phyloP scores from a whole-genome alignment of 2,888 invertebrate genomes.

The Dicyrtoma fusca region DNA sequence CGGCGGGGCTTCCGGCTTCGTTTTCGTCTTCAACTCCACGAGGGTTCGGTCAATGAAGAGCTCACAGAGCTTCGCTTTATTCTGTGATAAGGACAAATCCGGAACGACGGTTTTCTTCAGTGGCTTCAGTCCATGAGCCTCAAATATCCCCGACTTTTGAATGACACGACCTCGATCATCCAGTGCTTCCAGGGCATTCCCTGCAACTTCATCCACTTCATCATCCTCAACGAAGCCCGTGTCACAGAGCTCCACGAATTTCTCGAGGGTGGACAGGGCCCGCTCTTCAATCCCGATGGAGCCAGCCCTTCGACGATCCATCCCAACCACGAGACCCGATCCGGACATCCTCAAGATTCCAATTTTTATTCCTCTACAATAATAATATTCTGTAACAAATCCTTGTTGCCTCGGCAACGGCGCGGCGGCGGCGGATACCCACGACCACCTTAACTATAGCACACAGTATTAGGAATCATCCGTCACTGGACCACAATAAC shows the following conservation, averaged over 20 bases:
- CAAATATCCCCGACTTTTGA: not conserved
- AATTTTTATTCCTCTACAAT: not conserved
- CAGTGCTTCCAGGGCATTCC: constrained; percentile 24
- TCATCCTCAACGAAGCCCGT: constrained; percentile 38
- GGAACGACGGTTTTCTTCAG: constrained; percentile 41
- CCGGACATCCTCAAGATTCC: constrained; percentile 41
- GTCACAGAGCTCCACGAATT: constrained; percentile 54
- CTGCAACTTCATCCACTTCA: constrained; percentile 48
- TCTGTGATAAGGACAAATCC: constrained; percentile 34
- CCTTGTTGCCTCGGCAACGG: not conserved
- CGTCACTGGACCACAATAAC: too few species aligned
- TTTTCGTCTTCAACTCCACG: constrained; percentile 43
- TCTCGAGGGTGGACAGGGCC: constrained; percentile 52
- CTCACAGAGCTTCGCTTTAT: constrained; percentile 51
- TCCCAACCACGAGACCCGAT: constrained; percentile 44
- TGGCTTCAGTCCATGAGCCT: constrained; percentile 19
- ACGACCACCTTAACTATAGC: not conserved
- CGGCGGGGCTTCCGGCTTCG: constrained; percentile 8
- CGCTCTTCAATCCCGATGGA: constrained; percentile 54
- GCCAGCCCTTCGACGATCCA: constrained; percentile 48
- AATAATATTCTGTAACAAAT: too few species aligned
- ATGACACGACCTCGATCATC: constrained; percentile 20
- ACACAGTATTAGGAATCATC: too few species aligned
- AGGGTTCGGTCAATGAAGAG: constrained; percentile 50
- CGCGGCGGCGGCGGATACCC: not conserved